These are phyloP conservation scores for Marmota monax DNA, from an alignment of 2,113 vertebrate genomes.

Conservation along the genomic window DNA sequence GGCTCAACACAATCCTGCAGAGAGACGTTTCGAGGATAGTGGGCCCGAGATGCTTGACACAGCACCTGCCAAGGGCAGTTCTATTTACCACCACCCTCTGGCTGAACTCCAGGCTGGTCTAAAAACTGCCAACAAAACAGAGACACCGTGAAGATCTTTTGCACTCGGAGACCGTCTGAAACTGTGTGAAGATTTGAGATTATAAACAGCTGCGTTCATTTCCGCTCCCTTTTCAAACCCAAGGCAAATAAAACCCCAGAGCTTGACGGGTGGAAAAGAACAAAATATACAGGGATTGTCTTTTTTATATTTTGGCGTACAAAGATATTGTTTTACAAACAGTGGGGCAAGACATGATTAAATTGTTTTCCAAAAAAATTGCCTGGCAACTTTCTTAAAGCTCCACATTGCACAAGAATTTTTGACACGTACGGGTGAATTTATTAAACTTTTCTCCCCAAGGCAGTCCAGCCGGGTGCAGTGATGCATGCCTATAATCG, in stretches of 20 bases:
- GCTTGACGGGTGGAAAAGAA: slow-evolving; percentile 61
- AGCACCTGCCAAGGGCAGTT: slow-evolving; percentile 33
- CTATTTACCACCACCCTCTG: slow-evolving; percentile 42
- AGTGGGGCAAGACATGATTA: slow-evolving; percentile 69
- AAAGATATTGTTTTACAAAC: slow-evolving; percentile 70
- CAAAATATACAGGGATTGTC: slow-evolving; percentile 67
- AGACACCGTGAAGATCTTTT: slow-evolving; percentile 66
- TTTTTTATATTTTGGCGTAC: slow-evolving; percentile 65
- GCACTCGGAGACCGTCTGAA: slow-evolving; percentile 79
- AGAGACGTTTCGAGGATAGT: not conserved
- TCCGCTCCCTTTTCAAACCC: slow-evolving; percentile 64
- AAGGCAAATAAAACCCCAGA: slow-evolving; percentile 76
- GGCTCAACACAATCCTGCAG: not conserved
- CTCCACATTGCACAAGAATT: slow-evolving; percentile 74
- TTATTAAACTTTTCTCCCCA: slow-evolving; percentile 37
- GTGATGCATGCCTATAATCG: too few species aligned
- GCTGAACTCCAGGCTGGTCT: slow-evolving; percentile 52
- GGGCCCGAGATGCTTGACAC: not conserved
- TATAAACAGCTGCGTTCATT: slow-evolving; percentile 82
- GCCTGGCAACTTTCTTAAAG: slow-evolving; percentile 67
- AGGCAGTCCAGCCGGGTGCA: not conserved
- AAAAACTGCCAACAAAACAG: slow-evolving; percentile 76
- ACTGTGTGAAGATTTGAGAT: slow-evolving; percentile 45
- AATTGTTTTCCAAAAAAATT: slow-evolving; percentile 21
- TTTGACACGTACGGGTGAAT: slow-evolving; percentile 67